These are phyloP conservation scores for Euglossa dilemma DNA, from an alignment of 1,140 invertebrate species.

Conservation along the genomic window DNA sequence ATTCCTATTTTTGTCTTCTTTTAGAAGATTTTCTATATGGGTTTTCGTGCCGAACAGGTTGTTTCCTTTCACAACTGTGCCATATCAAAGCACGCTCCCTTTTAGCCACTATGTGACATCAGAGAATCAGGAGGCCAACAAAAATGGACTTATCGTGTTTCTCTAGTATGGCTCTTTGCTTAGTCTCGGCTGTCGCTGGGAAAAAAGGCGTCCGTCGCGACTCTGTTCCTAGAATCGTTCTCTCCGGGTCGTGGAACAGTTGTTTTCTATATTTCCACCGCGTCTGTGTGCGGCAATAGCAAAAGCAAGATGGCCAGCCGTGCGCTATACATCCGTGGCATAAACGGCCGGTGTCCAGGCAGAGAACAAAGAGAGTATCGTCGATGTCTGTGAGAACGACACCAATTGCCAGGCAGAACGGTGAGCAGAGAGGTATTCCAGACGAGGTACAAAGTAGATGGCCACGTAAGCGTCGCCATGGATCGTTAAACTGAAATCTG, in stretches of 20 bases:
- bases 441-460: constrained; percentile 32
- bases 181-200: not conserved
- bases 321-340: constrained; percentile 7
- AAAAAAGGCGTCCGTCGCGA: not conserved
- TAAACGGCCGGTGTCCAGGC: constrained; percentile 12
- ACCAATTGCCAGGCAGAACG: constrained; percentile 26
- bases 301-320: constrained; percentile 9
- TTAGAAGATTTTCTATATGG: too few species aligned
- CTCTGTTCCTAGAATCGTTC: not conserved
- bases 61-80: too few species aligned
- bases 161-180: not conserved
- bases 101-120: too few species aligned
- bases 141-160: not conserved
- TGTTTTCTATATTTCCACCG: constrained; percentile 12
- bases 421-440: constrained; percentile 21
- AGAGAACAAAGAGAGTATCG: constrained; percentile 33
- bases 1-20: too few species aligned
- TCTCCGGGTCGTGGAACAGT: not conserved
- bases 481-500: constrained; percentile 44
- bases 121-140: not conserved
- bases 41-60: too few species aligned
- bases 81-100: too few species aligned
- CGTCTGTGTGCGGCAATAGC: constrained; percentile 3
- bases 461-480: constrained; percentile 45
- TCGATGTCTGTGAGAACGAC: constrained; percentile 42